Conservation (phyloP, 2,797 vertebrate genomes). For the Corythornis leucogaster region DNA sequence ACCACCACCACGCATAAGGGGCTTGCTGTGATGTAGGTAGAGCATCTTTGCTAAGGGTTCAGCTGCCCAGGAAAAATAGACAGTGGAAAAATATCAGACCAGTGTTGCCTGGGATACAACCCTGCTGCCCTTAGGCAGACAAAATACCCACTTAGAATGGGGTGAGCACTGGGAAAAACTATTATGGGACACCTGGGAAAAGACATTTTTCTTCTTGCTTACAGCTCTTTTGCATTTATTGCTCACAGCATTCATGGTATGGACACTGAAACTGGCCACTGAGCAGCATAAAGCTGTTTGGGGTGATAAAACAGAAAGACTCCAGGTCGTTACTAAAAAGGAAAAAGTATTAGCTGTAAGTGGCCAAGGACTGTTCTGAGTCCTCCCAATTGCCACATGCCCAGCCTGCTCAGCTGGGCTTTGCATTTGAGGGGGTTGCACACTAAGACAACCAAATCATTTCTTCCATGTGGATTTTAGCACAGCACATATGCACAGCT, state of each 20-base stretch:
- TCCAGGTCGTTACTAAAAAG: conserved; percentile 2
- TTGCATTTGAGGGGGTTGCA: conserved; percentile 18
- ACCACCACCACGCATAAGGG: neutral
- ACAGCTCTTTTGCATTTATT: conserved; percentile 12
- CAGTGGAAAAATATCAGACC: neutral
- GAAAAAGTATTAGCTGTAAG: neutral
- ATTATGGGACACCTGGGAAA: neutral
- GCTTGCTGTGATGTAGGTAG: neutral
- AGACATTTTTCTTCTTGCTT: neutral
- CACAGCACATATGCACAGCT: neutral
- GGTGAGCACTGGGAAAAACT: neutral
- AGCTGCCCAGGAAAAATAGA: neutral
- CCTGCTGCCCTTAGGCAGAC: neutral
- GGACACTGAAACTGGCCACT: neutral
- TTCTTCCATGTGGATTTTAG: conserved; percentile 34
- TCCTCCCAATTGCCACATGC: neutral
- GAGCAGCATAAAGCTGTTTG: neutral
- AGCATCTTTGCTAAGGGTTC: neutral
- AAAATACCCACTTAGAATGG: conserved; percentile 6
- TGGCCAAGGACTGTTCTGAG: neutral
- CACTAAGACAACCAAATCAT: neutral
- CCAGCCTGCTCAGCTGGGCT: neutral
- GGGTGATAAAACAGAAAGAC: neutral
- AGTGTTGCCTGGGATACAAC: conserved; percentile 28
- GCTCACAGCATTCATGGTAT: neutral